Base-by-base conservation (phyloP, 1,140 invertebrate genomes). In the Hyphantria cunea region DNA sequence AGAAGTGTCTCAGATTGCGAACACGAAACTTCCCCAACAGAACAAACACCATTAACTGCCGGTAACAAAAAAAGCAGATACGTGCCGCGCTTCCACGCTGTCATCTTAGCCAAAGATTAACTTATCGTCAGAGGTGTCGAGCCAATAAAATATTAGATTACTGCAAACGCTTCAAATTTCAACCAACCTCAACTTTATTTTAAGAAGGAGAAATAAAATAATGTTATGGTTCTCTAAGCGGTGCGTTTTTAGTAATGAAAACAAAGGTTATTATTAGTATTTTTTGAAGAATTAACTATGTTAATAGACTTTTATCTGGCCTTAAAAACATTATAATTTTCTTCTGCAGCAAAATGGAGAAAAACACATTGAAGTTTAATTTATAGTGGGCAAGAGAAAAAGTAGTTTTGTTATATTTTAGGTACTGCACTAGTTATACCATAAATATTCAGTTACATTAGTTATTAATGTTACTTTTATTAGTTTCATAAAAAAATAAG, bases 1-100 rank as follows among this genome's bases (percentile, higher is more conserved):
- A 61, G 65, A 68, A 70, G 59, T 68, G 66, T 72, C 65, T 80
- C 71, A 70, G 55, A 78, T 78, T 78, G 76, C 73, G 31, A 50
- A 44, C 41, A 44, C 12, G 12, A 13, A 44, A 13, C n/a, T n/a
- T 44, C 44, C 49, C 37, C 17, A 34, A 14, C 37, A 33, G 6
- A 41, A 62, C 44, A 69, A 83, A 83, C 73, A 81, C 80, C 80
- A 83, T 83, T 83, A 82, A 65, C 53, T 50, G 15, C 69, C 70
- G 61, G 61, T 60, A 72, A 74, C 71, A 74, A 76, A 71, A 64
- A 76, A 62, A 48, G 25, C 34, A 60, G 39, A 48, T 64, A 59
- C 72, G 72, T 75, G 75, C 75, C 47, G 12, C 8, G 60, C 48
- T 63, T 55, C 47, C 62, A 48, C 32, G 42, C 33, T 48, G 50